Conservation (phyloP, 92 coral and sea anemone genomes). For the Umimayanthus chanpuru region DNA sequence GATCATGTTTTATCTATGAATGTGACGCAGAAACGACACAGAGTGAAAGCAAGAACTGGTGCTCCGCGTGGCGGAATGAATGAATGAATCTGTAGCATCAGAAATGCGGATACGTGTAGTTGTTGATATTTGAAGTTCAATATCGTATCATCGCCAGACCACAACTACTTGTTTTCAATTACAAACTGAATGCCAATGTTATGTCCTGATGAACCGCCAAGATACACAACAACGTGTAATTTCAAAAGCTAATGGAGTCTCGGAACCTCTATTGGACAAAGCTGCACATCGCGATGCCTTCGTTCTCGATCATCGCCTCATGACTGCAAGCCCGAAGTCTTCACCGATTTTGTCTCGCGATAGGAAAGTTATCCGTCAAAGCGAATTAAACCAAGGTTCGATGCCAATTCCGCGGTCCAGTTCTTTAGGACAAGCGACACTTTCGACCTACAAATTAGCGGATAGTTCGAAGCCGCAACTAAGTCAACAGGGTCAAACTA, state of each 20-base stretch:
- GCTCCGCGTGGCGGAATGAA: neutral
- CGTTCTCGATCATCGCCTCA: neutral
- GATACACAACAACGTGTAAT: constrained; percentile 33
- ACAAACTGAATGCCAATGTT: neutral
- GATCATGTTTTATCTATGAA: neutral
- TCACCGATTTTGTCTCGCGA: constrained; percentile 28
- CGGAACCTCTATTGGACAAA: constrained; percentile 4
- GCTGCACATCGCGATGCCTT: constrained; percentile 25
- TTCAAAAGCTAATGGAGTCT: constrained; percentile 34
- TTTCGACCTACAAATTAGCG: constrained; percentile 18
- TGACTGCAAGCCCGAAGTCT: neutral
- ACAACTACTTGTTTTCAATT: neutral
- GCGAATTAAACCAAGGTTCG: neutral
- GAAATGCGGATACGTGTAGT: neutral
- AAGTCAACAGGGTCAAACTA: constrained; percentile 3
- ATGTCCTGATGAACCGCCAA: constrained; percentile 28
- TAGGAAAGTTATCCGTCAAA: neutral
- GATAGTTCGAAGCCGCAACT: constrained; percentile 23
- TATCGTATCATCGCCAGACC: neutral
- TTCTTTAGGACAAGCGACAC: constrained; percentile 25
- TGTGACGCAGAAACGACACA: too few species aligned
- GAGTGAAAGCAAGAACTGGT: neutral
- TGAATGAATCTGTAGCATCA: neutral
- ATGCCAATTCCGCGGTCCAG: constrained; percentile 9
- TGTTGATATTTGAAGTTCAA: constrained; percentile 10